Conservation (phyloP, 1,140 invertebrate species). For the Brachionus calyciflorus region DNA sequence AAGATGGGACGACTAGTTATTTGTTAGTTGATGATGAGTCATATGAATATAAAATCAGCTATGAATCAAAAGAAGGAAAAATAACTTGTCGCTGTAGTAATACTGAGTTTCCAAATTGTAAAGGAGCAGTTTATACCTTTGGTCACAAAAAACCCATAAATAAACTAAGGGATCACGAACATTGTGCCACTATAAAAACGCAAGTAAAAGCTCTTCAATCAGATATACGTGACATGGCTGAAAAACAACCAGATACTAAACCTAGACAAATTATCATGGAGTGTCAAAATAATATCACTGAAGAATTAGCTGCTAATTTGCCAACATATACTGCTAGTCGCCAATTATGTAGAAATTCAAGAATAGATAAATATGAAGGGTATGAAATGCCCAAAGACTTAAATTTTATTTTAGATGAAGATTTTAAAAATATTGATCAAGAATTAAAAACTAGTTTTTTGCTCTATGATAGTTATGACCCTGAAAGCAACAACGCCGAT, state of each 20-base stretch:
- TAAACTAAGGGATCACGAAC: background rate
- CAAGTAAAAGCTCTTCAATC: background rate
- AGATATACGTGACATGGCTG: background rate
- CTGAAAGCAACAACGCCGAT: no score
- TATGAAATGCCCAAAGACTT: no score
- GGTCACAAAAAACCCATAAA: background rate
- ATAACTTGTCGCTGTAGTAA: background rate
- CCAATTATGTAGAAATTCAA: no score
- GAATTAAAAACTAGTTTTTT: no score
- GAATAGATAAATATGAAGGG: no score
- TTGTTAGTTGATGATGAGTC: background rate
- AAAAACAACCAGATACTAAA: slow-evolving; percentile 7
- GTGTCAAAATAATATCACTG: no score
- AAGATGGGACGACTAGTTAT: background rate
- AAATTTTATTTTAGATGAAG: no score
- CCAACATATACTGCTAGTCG: no score
- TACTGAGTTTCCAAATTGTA: background rate
- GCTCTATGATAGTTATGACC: no score
- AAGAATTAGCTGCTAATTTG: no score
- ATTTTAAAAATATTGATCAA: no score
- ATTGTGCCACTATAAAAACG: background rate
- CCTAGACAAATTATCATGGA: background rate
- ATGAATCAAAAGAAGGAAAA: background rate
- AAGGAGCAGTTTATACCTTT: background rate
- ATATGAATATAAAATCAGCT: background rate